phyloP scores from a whole-genome alignment of 2,797 vertebrate genomes.

The Cephalopachus bancanus region DNA sequence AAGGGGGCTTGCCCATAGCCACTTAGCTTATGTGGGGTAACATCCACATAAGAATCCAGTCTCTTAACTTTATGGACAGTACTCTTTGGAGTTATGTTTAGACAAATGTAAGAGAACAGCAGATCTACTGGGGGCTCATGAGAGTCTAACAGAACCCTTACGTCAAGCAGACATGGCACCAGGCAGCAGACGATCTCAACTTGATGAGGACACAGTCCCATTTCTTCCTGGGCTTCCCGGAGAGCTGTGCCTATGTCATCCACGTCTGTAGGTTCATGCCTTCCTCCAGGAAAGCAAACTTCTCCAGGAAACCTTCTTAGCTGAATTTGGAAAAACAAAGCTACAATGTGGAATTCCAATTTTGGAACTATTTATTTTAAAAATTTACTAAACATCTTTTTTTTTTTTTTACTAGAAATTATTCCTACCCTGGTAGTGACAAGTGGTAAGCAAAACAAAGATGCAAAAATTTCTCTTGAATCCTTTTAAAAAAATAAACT shows the following conservation, averaged over 20 bases:
- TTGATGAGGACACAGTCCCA: conserved; percentile 91
- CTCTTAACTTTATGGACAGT: not conserved
- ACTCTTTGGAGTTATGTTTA: not conserved
- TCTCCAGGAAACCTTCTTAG: conserved; percentile 93
- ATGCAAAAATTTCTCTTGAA: not conserved
- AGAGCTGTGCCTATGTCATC: conserved; percentile 94
- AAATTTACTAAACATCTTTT: not conserved
- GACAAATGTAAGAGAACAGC: not conserved
- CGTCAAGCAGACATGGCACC: conserved; percentile 90
- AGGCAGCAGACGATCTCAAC: conserved; percentile 94
- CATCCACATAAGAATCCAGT: not conserved
- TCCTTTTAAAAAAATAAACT: not conserved
- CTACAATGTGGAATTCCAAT: not conserved
- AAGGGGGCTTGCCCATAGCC: not conserved
- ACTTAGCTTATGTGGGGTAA: not conserved
- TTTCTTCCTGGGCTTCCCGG: conserved; percentile 95
- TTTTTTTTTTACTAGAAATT: too few relatives aligned
- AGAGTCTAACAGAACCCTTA: conserved; percentile 77
- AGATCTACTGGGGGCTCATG: rapidly evolving
- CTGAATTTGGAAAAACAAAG: conserved; percentile 85
- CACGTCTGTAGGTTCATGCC: conserved; percentile 91
- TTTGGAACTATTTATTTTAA: not conserved
- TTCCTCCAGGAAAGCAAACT: conserved; percentile 97
- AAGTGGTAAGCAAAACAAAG: not conserved
- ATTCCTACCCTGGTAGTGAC: not conserved